Evolutionary conservation across 2,797 vertebrate genomes (phyloP), one percentile per base, ranked within the genome.

Genomic region (Muscicapa comitata): DNA sequence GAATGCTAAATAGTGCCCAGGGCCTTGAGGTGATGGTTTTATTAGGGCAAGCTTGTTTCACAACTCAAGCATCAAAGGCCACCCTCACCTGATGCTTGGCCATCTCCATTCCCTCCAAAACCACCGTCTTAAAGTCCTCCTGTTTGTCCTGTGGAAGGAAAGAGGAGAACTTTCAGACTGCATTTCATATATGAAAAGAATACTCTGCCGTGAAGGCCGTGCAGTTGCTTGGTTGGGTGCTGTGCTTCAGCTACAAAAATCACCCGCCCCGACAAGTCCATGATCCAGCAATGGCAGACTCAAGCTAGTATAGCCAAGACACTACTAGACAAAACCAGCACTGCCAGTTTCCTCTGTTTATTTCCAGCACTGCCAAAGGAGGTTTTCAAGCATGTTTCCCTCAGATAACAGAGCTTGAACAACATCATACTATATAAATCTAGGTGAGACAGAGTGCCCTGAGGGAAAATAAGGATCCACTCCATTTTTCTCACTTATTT

Each of bases 61-160:
- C 68, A 87, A 95, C 90, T 96, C 96, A 98, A 97, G 97, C 97
- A 97, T 97, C 97, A 97, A 96, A 96, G 96, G 95, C 97, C 94
- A 96, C 97, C 97, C 97, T 98, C 97, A 98, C 97, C 97, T 98
- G 97, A 97, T 97, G 96, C 96, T 97, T 98, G 97, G 97, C 93
- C 97, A 97, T 98, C 97, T 98, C 97, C 97, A 98, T 73, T 96
- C 97, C 97, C 97, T 98, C 97, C 97, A 98, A 95, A 97, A 98
- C 95, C 97, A 97, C 84, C 96, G 96, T 97, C 95, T 98, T 97
- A 97, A 98, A 97, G 97, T 98, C 96, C 97, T 97, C 97, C 97
- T 98, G 97, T 86, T 97, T 96, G 97, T 97, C 97, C 97, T 98
- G 97, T 96, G 97, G 97, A 98, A 97, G 97, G 97, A 97, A 98